Percentiles rank a stretch among this genome's conserved stretches.
These are phyloP conservation scores for Umimayanthus kanabou DNA, from an alignment of 92 coral and sea anemone genomes.

Conservation along the genomic window DNA sequence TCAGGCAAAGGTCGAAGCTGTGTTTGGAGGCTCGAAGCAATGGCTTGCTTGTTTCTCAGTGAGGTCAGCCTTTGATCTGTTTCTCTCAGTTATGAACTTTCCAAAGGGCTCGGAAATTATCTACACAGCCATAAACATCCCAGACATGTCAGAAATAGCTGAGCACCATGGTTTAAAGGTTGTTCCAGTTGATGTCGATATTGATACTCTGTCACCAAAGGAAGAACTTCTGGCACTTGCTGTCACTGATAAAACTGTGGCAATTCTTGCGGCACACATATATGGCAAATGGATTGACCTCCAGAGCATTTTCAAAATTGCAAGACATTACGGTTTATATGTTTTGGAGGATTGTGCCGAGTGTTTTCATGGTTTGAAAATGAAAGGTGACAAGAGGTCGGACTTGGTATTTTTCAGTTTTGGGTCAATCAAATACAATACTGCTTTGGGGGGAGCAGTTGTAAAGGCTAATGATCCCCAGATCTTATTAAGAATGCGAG, in stretches of 20 bases:
- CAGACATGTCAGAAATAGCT: conserved; percentile 82
- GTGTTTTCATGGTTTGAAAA: conserved; percentile 85
- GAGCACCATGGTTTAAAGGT: conserved; percentile 77
- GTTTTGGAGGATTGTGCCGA: conserved; percentile 97
- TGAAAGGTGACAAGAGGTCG: conserved; percentile 72
- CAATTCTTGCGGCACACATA: conserved; percentile 86
- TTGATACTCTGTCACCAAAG: conserved; percentile 83
- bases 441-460: conserved; percentile 90
- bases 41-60: conserved; percentile 84
- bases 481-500: conserved; percentile 76
- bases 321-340: conserved; percentile 64
- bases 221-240: conserved; percentile 87
- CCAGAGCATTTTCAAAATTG: conserved; percentile 70
- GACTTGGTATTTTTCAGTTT: conserved; percentile 89
- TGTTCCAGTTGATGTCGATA: conserved; percentile 89
- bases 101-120: conserved; percentile 91
- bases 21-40: conserved; percentile 83
- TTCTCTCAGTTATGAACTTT: conserved; percentile 79
- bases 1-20: conserved; percentile 65
- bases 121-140: conserved; percentile 90
- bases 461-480: conserved; percentile 67
- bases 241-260: conserved; percentile 84
- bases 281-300: conserved; percentile 94
- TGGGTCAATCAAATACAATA: conserved; percentile 90
- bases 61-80: conserved; percentile 85